Percentiles rank a stretch among this genome's conserved stretches.
Conservation (phyloP, 2,113 vertebrate genomes). For the Nannospalax galili region DNA sequence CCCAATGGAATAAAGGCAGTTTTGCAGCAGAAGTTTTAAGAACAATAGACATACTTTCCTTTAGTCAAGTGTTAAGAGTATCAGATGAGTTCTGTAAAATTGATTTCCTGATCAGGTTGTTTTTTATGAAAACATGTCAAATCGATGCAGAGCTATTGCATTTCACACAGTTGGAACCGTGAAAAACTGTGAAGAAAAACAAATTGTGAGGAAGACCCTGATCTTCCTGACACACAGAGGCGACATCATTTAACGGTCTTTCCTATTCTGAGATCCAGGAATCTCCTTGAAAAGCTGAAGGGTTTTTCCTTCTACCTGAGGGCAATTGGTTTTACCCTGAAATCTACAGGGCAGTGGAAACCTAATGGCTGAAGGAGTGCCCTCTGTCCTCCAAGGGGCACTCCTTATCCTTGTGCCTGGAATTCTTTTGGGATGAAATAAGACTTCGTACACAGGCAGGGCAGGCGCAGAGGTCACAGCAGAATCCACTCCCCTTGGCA, state of each 20-base stretch:
- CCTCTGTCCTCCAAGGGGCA: not conserved
- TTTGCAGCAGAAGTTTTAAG: conserved; percentile 3
- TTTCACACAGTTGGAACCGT: not conserved
- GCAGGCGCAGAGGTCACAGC: no score
- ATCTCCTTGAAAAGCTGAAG: conserved; percentile 8
- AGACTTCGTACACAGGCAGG: not conserved
- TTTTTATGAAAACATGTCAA: not conserved
- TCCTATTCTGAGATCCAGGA: conserved; percentile 11
- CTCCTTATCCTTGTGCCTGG: conserved; percentile 1
- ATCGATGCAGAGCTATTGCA: not conserved
- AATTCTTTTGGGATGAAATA: conserved; percentile 17
- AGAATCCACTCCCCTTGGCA: no score
- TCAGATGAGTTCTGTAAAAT: not conserved
- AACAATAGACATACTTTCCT: not conserved
- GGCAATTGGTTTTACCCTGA: conserved; percentile 17
- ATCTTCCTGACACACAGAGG: not conserved
- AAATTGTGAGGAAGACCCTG: not conserved
- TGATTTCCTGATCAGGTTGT: not conserved
- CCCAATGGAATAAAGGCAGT: not conserved
- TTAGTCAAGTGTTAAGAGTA: not conserved
- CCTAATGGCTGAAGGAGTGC: not conserved
- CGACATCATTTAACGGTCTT: not conserved
- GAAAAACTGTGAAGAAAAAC: not conserved
- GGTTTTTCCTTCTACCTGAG: not conserved
- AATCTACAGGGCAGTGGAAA: not conserved